These are phyloP conservation scores for Drosophila villosipedis DNA, from an alignment of 2,888 invertebrate genomes.

Conservation along the genomic window DNA sequence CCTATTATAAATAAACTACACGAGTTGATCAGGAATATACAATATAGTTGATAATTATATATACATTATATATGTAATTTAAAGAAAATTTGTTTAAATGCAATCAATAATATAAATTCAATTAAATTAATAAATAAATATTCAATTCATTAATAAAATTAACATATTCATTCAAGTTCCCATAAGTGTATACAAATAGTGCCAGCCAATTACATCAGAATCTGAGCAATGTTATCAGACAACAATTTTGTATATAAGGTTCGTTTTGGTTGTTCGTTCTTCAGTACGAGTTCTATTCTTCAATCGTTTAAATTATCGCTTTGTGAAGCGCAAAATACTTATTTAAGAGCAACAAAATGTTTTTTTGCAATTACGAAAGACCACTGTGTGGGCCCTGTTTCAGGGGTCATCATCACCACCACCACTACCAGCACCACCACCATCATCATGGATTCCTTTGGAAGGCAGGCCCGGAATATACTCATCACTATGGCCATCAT, in stretches of 20 bases:
- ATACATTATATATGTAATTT: background rate
- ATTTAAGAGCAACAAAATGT: conserved; percentile 3
- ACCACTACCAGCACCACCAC: background rate
- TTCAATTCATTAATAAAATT: background rate
- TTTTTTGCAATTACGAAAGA: conserved; percentile 7
- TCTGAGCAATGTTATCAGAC: conserved; percentile 11
- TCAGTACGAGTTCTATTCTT: conserved; percentile 20
- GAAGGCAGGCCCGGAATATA: background rate
- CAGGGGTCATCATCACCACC: background rate
- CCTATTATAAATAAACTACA: background rate
- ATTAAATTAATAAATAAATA: background rate
- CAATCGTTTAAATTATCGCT: conserved; percentile 14
- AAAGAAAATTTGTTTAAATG: background rate
- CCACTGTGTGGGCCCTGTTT: background rate
- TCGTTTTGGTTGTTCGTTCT: background rate
- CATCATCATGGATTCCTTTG: background rate
- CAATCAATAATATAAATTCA: background rate
- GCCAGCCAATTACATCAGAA: conserved; percentile 16
- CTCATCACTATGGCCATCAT: background rate
- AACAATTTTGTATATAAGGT: conserved; percentile 22
- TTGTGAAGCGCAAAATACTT: background rate
- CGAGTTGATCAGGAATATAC: background rate
- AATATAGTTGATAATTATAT: background rate
- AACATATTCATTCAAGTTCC: background rate
- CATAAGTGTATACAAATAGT: too few relatives aligned